Conservation (phyloP, 2,888 invertebrate genomes). For the Lydus trimaculatus region DNA sequence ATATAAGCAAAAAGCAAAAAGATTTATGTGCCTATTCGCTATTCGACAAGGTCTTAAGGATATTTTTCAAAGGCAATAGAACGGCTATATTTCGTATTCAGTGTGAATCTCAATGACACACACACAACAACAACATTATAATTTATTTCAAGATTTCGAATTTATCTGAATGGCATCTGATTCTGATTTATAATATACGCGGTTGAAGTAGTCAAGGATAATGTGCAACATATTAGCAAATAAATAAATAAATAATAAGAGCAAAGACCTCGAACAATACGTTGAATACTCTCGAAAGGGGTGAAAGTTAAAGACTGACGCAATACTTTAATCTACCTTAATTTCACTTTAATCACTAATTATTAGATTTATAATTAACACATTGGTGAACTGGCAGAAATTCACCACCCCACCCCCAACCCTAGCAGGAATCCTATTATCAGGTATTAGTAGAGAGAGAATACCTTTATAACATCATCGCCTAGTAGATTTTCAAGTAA, state of each 20-base stretch:
- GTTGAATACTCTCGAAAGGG: too few relatives aligned
- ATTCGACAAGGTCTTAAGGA: constrained; percentile 55
- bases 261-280: too few relatives aligned
- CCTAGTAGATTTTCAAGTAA: background rate
- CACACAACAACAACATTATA: too few relatives aligned
- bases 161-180: constrained; percentile 45
- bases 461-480: background rate
- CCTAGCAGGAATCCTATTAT: background rate
- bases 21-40: constrained; percentile 47
- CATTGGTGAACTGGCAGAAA: constrained; percentile 36
- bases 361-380: constrained; percentile 56
- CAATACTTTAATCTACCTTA: constrained; percentile 56
- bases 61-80: constrained; percentile 37
- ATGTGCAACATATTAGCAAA: background rate
- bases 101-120: constrained; percentile 47
- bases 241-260: too few relatives aligned
- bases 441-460: background rate
- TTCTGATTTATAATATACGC: constrained; percentile 45
- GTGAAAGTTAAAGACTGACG: constrained; percentile 3
- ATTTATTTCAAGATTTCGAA: constrained; percentile 52
- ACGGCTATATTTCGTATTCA: constrained; percentile 48
- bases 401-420: too few relatives aligned
- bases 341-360: constrained; percentile 57
- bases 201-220: background rate
- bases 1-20: background rate